phyloP scores from a whole-genome alignment of 2,113 vertebrate species.

The Lepidothrix coronata region DNA sequence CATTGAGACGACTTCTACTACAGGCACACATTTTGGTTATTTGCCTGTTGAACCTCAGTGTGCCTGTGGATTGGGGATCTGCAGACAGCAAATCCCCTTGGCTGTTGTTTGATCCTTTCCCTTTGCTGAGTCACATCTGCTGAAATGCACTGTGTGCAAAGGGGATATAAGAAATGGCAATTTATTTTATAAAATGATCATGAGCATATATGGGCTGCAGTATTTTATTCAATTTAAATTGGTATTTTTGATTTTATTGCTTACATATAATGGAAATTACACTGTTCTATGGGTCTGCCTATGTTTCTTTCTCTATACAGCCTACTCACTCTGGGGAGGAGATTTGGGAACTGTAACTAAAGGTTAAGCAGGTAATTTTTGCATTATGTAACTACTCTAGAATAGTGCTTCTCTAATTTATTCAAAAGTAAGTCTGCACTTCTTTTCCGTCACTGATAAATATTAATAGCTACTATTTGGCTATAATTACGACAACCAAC shows the following conservation, averaged over 20 bases:
- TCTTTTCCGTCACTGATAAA: constrained; percentile 12
- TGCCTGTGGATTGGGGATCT: not conserved
- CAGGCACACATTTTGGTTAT: not conserved
- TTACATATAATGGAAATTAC: not conserved
- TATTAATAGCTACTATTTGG: not conserved
- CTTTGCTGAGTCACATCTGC: not conserved
- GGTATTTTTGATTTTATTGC: not conserved
- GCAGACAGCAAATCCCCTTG: not conserved
- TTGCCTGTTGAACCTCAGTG: not conserved
- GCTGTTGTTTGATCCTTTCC: not conserved
- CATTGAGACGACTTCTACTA: not conserved
- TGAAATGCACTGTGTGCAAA: not conserved
- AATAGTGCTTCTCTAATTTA: not conserved
- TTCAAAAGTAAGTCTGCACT: not conserved
- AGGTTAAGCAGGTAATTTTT: not conserved
- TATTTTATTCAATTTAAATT: not conserved
- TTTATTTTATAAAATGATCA: not conserved
- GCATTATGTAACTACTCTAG: not conserved
- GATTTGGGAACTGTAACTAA: not conserved
- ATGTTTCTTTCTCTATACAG: not conserved
- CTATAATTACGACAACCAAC: not conserved
- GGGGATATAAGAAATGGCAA: not conserved
- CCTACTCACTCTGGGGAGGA: not conserved
- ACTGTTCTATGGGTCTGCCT: not conserved
- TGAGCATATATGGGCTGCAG: not conserved